phyloP scores from a whole-genome alignment of 2,888 invertebrate species.

The Theretra japonica region DNA sequence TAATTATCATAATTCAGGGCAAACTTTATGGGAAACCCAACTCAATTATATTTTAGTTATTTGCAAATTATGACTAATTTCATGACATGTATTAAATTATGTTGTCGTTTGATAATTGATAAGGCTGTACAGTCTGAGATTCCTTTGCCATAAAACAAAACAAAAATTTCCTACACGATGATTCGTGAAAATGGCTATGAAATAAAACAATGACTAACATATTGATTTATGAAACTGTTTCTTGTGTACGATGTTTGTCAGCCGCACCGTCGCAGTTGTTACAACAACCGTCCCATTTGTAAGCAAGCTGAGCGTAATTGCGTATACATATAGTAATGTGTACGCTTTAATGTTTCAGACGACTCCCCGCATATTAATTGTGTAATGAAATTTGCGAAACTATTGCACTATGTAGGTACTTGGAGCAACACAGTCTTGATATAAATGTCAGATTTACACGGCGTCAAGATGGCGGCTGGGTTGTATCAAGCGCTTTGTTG shows the following conservation, averaged over 20 bases:
- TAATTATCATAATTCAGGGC: too few relatives aligned
- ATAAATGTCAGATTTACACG: constrained; percentile 8
- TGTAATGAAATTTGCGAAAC: constrained; percentile 13
- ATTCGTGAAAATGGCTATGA: too few relatives aligned
- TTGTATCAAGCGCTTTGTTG: not conserved
- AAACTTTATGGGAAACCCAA: too few relatives aligned
- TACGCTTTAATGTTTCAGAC: constrained; percentile 13
- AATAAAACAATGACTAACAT: too few relatives aligned
- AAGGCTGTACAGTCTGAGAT: not conserved
- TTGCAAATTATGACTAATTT: too few relatives aligned
- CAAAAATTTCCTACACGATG: too few relatives aligned
- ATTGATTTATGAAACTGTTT: not conserved
- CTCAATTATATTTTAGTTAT: too few relatives aligned
- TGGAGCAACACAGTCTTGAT: constrained; percentile 2
- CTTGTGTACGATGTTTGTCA: not conserved
- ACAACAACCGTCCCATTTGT: constrained; percentile 9
- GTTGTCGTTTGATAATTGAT: not conserved
- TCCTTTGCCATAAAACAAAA: not conserved
- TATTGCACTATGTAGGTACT: constrained; percentile 1
- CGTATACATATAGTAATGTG: constrained; percentile 5
- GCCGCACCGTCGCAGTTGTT: not conserved
- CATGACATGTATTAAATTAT: too few relatives aligned
- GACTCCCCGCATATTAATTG: not conserved
- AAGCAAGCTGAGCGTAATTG: constrained; percentile 16
- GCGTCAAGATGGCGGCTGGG: constrained; percentile 1